Base-by-base conservation (phyloP, 1,140 invertebrate species). In the Cydia strobilella region DNA sequence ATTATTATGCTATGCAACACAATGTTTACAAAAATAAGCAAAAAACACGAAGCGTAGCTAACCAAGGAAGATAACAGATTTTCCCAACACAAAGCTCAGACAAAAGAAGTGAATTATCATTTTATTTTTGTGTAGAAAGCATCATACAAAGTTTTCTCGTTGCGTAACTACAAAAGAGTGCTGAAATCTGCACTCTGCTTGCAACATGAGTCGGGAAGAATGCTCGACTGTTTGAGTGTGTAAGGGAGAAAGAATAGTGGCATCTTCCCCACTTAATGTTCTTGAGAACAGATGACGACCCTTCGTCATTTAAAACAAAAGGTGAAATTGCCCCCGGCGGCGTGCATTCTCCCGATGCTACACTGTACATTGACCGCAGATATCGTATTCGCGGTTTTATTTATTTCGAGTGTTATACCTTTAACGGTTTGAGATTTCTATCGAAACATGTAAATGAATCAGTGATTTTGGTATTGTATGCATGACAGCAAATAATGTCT, bases 301-400 rank as follows among this genome's bases (percentile, higher is more conserved):
- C 76, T 79, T 82, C 81, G 81, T 87, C 83, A 88, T 86, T 90
- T 89, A 84, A 86, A 86, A 90, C 87, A 90, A 89, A 87, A 83
- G 85, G 73, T 82, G 79, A 85, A 90, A 89, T 87, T 83, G 84
- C 84, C 80, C 77, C 82, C 20, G 83, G 80, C 76, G 54, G 20
- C 54, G 1, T n/a, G 54, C 20, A 13, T 79, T 84, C 83, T 79
- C 74, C 75, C 76, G 77, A 75, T 80, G 51, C 79, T 83, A 78
- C 59, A 75, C 74, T 82, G 84, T 83, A 76, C 85, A 74, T 83
- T 90, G 88, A 89, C 87, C 86, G 86, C 84, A 65, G 48, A 76
- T 75, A 75, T 77, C 72, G 72, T 76, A 25, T 23, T 75, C 78
- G 75, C 77, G 62, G 45, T 18, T 65, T 27, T 54, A 6, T 51